phyloP scores from a whole-genome alignment of 2,113 vertebrate genomes.

The Glaucidium brasilianum region DNA sequence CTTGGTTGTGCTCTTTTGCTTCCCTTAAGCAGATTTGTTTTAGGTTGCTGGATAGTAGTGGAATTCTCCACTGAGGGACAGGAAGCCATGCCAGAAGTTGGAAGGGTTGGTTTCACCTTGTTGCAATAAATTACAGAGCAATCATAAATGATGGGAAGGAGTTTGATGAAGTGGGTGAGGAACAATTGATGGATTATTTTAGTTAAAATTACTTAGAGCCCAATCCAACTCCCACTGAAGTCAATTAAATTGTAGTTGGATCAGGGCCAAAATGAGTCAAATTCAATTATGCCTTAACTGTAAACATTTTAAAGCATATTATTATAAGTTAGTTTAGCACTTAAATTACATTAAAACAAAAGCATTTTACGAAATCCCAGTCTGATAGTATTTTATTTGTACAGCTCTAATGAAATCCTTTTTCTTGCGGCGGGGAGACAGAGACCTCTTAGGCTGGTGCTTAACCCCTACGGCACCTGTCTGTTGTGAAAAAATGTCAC shows the following conservation, averaged over 20 bases:
- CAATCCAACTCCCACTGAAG: constrained; percentile 54
- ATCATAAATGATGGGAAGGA: background rate
- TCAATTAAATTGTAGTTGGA: constrained; percentile 40
- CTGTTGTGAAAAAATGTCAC: background rate
- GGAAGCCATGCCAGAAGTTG: background rate
- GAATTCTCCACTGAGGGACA: background rate
- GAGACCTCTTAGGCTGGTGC: background rate
- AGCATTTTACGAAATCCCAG: background rate
- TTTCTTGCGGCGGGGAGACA: background rate
- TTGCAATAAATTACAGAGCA: constrained; percentile 10
- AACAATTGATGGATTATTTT: constrained; percentile 60
- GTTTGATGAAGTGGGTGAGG: constrained; percentile 36
- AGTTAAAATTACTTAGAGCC: constrained; percentile 35
- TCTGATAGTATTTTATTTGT: background rate
- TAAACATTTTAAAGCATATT: constrained; percentile 33
- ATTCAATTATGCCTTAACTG: constrained; percentile 36
- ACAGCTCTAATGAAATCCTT: background rate
- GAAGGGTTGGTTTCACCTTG: constrained; percentile 5
- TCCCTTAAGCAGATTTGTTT: background rate
- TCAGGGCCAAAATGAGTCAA: constrained; percentile 42
- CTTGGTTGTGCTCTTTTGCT: background rate
- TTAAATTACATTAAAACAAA: background rate
- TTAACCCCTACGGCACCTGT: background rate
- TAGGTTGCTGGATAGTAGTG: background rate
- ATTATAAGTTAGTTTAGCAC: background rate